Evolutionary conservation across 2,888 invertebrate genomes (phyloP).

Genomic region (Agrilus biguttatus): DNA sequence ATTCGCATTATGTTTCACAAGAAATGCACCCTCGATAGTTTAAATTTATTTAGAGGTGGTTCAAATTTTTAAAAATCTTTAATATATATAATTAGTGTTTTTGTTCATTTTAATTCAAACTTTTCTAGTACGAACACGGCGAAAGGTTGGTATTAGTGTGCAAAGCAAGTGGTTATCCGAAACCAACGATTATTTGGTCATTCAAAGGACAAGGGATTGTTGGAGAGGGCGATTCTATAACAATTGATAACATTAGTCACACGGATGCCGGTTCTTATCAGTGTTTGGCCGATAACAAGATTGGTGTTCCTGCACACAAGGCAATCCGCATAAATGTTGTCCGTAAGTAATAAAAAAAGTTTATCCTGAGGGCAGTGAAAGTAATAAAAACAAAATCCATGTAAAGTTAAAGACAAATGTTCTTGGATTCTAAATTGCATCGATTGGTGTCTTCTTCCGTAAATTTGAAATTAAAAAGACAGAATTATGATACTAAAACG

Average conservation of each 20-base stretch:
- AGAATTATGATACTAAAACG: too few relatives aligned
- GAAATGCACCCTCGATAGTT: too few relatives aligned
- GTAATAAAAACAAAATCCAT: too few relatives aligned
- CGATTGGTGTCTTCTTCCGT: too few relatives aligned
- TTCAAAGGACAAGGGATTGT: conserved; percentile 15
- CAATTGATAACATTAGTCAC: conserved; percentile 21
- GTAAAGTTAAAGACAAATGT: too few relatives aligned
- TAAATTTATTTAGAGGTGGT: too few relatives aligned
- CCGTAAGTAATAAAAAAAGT: conserved; percentile 19
- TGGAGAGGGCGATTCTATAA: conserved; percentile 21
- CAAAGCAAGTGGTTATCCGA: conserved; percentile 29
- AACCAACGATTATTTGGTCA: conserved; percentile 31
- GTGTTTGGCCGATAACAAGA: conserved; percentile 32
- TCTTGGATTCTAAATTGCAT: too few relatives aligned
- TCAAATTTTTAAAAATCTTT: too few relatives aligned
- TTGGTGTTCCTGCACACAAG: conserved; percentile 23
- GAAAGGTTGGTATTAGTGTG: conserved; percentile 28
- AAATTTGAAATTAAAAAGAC: too few relatives aligned
- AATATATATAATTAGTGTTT: neutral
- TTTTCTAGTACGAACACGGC: conserved; percentile 24
- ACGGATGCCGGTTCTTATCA: conserved; percentile 31
- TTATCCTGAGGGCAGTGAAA: too few relatives aligned
- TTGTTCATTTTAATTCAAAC: neutral
- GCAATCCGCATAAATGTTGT: conserved; percentile 23
- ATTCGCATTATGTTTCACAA: too few relatives aligned